A percentile compares a stretch with the other conserved stretches of the same genome.
Conservation (phyloP, 2,113 vertebrate genomes). For the Chloropsis cyanopogon region DNA sequence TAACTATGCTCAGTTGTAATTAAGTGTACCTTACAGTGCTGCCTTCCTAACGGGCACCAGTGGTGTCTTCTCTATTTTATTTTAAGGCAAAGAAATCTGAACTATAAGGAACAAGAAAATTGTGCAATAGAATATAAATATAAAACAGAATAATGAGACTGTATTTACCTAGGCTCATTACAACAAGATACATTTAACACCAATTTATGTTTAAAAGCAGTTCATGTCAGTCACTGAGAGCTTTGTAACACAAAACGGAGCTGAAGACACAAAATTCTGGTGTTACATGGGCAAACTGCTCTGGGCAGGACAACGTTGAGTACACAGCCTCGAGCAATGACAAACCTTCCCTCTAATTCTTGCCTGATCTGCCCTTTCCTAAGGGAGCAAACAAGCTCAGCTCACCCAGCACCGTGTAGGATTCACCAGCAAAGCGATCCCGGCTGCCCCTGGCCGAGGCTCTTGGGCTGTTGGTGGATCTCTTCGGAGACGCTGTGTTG, state of each 20-base stretch:
- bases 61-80: not conserved
- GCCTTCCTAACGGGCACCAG: not conserved
- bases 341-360: not conserved
- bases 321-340: not conserved
- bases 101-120: not conserved
- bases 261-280: not conserved
- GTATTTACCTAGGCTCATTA: not conserved
- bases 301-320: not conserved
- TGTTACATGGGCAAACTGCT: not conserved
- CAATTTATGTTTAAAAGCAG: not conserved
- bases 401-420: conserved; percentile 93
- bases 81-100: not conserved
- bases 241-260: not conserved
- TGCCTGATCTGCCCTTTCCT: not conserved
- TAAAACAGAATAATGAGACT: not conserved
- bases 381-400: not conserved
- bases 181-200: not conserved
- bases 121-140: not conserved
- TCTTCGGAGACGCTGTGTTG: conserved; percentile 84
- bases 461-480: conserved; percentile 64
- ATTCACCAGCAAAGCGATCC: conserved; percentile 91
- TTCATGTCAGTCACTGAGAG: not conserved
- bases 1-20: not conserved
- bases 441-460: conserved; percentile 74
- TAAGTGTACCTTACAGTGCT: not conserved